phyloP scores from a whole-genome alignment of 2,797 vertebrate genomes.

The Rhadinocentrus ornatus region DNA sequence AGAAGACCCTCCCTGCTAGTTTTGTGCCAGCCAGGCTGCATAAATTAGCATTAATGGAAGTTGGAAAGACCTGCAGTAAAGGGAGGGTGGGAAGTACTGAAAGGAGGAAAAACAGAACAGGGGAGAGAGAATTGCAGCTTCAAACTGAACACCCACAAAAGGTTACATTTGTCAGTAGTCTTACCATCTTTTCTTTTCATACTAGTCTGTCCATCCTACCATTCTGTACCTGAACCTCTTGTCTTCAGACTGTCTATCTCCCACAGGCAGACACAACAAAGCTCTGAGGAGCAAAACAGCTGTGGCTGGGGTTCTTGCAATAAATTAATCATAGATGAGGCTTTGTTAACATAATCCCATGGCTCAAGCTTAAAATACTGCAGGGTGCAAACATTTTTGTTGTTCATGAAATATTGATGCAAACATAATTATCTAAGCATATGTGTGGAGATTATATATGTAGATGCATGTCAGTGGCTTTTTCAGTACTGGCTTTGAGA shows the following conservation, averaged over 20 bases:
- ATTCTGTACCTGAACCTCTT: constrained; percentile 39
- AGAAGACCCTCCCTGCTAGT: constrained; percentile 77
- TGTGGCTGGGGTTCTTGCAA: constrained; percentile 65
- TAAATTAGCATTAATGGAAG: constrained; percentile 84
- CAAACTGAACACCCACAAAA: constrained; percentile 74
- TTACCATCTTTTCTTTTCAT: constrained; percentile 42
- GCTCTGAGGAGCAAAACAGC: constrained; percentile 68
- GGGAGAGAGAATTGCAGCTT: constrained; percentile 46
- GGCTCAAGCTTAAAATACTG: constrained; percentile 71
- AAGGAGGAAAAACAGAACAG: constrained; percentile 51
- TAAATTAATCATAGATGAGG: constrained; percentile 85
- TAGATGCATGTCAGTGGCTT: constrained; percentile 47
- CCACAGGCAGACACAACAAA: constrained; percentile 67
- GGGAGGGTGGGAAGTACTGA: constrained; percentile 55
- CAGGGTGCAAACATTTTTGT: constrained; percentile 73
- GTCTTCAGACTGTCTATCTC: constrained; percentile 74
- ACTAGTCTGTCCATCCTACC: constrained; percentile 35
- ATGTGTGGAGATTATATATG: constrained; percentile 58
- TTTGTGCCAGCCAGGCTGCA: constrained; percentile 76
- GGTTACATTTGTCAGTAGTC: constrained; percentile 69
- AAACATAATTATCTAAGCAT: constrained; percentile 74
- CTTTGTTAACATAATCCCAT: constrained; percentile 79
- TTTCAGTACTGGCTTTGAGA: constrained; percentile 38
- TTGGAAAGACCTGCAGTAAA: constrained; percentile 71
- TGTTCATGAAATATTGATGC: constrained; percentile 83